phyloP scores from a whole-genome alignment of 2,113 vertebrate species.

The Vidua macroura region DNA sequence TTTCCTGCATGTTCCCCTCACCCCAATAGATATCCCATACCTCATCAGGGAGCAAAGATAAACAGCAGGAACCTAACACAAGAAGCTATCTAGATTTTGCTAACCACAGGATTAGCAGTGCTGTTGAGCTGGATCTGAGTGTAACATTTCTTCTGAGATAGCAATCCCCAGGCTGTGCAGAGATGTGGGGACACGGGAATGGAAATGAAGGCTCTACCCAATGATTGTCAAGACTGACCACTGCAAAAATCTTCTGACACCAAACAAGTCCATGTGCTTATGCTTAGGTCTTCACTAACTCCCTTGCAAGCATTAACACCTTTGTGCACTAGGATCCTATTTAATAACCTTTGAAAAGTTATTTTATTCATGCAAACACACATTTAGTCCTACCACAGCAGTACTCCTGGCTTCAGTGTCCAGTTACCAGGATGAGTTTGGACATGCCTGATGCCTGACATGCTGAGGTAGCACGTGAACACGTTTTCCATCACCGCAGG shows the following conservation, averaged over 20 bases:
- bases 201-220: background rate
- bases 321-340: background rate
- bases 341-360: slow-evolving; percentile 1
- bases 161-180: background rate
- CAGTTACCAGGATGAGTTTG: background rate
- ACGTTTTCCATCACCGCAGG: background rate
- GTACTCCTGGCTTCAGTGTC: background rate
- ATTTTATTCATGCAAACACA: background rate
- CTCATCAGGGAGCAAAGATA: background rate
- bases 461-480: background rate
- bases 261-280: background rate
- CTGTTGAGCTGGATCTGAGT: background rate
- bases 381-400: background rate
- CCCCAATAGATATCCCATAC: background rate
- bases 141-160: background rate
- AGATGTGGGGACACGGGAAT: background rate
- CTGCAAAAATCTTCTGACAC: background rate
- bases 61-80: background rate
- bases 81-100: background rate
- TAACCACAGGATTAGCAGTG: background rate
- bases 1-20: background rate
- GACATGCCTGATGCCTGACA: background rate
- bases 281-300: background rate
- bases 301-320: background rate
- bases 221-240: background rate